These are phyloP conservation scores for Octonoba sinensis DNA, from an alignment of 2,888 invertebrate species.

Conservation along the genomic window DNA sequence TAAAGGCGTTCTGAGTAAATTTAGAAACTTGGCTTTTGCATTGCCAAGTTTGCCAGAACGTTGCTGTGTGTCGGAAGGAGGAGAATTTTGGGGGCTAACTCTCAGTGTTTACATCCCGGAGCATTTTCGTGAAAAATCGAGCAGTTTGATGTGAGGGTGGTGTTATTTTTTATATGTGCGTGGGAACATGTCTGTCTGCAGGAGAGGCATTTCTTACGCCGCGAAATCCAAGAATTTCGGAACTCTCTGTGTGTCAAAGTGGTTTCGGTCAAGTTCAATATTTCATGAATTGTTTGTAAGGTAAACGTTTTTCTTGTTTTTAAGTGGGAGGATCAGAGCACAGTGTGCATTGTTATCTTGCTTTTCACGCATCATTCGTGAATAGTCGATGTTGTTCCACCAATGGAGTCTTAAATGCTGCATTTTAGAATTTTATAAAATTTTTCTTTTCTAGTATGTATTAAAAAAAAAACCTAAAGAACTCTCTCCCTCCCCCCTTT, in stretches of 20 bases:
- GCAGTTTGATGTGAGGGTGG: not conserved
- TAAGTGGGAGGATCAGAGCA: not conserved
- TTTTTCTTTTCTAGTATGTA: no score
- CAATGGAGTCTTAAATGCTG: no score
- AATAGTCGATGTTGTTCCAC: not conserved
- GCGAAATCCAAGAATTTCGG: constrained; percentile 7
- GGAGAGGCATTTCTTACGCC: constrained; percentile 17
- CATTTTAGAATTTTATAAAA: no score
- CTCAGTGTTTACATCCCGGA: not conserved
- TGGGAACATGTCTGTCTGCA: constrained; percentile 36
- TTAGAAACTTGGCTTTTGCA: constrained; percentile 47
- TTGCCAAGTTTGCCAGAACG: constrained; percentile 55
- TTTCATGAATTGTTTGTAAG: constrained; percentile 22
- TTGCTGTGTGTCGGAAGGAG: not conserved
- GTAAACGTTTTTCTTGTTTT: constrained; percentile 26
- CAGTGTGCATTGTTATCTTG: not conserved
- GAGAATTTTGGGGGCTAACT: not conserved
- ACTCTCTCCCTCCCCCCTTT: no score
- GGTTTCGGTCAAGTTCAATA: constrained; percentile 22
- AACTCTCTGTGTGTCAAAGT: constrained; percentile 23
- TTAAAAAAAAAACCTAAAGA: no score
- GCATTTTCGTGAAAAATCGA: not conserved
- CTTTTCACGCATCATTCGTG: not conserved
- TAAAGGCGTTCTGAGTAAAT: constrained; percentile 48
- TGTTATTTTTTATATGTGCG: not conserved